These are phyloP conservation scores for Idaea dimidiata DNA, from an alignment of 2,888 invertebrate genomes.

Conservation along the genomic window DNA sequence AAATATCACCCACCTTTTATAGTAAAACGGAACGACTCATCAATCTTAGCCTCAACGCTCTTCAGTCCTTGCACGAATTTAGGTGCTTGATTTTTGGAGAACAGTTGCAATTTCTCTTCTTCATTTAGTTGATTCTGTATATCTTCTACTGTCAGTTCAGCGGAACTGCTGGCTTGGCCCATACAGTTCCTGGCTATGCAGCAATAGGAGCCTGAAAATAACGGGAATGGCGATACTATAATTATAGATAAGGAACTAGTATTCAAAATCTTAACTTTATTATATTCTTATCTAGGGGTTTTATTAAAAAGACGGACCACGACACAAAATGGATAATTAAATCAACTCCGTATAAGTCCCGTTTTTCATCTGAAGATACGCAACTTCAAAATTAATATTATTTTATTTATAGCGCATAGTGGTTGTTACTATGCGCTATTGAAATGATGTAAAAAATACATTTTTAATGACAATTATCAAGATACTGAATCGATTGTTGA, in stretches of 20 bases:
- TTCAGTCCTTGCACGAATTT: slow-evolving; percentile 90
- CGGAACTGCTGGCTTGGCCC: slow-evolving; percentile 93
- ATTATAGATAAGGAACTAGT: not conserved
- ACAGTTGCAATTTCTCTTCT: slow-evolving; percentile 88
- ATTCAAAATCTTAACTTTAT: too few species aligned
- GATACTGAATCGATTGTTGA: too few species aligned
- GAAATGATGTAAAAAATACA: too few species aligned
- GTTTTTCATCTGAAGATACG: too few species aligned
- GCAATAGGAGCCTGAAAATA: slow-evolving; percentile 85
- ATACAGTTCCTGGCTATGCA: slow-evolving; percentile 94
- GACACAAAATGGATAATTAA: too few species aligned
- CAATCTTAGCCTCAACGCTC: slow-evolving; percentile 90
- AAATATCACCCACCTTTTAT: slow-evolving; percentile 85
- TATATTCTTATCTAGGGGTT: too few species aligned
- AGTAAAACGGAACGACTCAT: slow-evolving; percentile 89
- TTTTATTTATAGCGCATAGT: too few species aligned
- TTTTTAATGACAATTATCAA: too few species aligned
- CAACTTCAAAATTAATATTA: too few species aligned
- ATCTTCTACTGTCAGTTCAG: slow-evolving; percentile 93
- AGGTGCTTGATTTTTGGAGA: slow-evolving; percentile 90
- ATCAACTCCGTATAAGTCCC: too few species aligned
- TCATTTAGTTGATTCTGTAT: slow-evolving; percentile 94
- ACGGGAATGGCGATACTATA: not conserved
- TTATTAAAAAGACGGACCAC: too few species aligned
- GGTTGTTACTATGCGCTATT: too few species aligned